These are phyloP conservation scores for Chamaetylas fuelleborni DNA, from an alignment of 2,113 vertebrate species.

Conservation along the genomic window DNA sequence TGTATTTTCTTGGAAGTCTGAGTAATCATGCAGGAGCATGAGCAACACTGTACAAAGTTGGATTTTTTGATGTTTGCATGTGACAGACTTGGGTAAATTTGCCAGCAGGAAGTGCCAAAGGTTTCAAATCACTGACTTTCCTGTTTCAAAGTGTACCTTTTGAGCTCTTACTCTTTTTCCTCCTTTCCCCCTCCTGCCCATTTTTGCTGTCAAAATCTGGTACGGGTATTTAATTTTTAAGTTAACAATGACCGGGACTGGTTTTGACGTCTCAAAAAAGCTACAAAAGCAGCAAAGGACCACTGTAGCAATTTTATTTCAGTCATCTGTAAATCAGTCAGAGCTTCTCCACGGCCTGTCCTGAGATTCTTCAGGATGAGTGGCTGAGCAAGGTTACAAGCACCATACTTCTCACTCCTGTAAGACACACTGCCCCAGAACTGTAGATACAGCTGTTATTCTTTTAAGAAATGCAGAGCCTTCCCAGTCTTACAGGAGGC, in stretches of 20 bases:
- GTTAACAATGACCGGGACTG: background rate
- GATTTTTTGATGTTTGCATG: background rate
- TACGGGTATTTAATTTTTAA: background rate
- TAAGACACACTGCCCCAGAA: background rate
- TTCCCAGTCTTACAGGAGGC: background rate
- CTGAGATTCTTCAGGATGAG: background rate
- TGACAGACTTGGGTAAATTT: background rate
- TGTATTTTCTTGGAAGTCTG: background rate
- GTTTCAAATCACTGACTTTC: background rate
- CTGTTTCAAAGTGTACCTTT: background rate
- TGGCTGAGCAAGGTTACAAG: background rate
- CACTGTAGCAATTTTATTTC: background rate
- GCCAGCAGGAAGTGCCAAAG: background rate
- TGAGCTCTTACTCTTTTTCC: background rate
- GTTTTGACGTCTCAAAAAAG: background rate
- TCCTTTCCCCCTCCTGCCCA: rapidly evolving
- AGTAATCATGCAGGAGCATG: background rate
- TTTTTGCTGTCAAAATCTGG: background rate
- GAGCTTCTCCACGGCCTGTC: background rate
- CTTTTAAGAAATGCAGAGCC: background rate
- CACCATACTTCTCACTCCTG: background rate
- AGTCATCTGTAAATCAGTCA: background rate
- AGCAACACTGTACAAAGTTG: background rate
- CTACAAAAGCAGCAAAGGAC: background rate
- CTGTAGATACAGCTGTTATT: background rate